Percentiles rank a stretch among this genome's conserved stretches.
phyloP scores from a whole-genome alignment of 2,888 invertebrate genomes.

The Mesoligia furuncula region DNA sequence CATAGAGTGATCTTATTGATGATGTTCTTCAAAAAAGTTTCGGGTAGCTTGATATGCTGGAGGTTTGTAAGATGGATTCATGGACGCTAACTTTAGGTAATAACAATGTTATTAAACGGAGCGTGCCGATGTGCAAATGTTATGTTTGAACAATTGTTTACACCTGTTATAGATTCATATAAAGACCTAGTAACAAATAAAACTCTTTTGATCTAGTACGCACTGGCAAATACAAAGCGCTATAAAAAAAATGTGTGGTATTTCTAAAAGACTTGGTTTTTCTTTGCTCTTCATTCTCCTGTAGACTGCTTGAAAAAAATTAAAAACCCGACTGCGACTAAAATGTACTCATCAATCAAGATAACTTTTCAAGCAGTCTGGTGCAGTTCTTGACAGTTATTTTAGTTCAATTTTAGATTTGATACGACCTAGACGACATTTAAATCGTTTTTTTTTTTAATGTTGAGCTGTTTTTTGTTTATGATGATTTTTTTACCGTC shows the following conservation, averaged over 20 bases:
- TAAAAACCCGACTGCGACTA: not conserved
- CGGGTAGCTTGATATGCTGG: too few species aligned
- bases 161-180: not conserved
- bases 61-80: not conserved
- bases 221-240: not conserved
- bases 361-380: too few species aligned
- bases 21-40: too few species aligned
- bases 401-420: too few species aligned
- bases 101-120: constrained; percentile 13
- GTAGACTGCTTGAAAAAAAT: not conserved
- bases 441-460: too few species aligned
- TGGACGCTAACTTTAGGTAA: not conserved
- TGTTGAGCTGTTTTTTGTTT: too few species aligned
- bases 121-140: constrained; percentile 33
- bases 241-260: not conserved
- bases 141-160: constrained; percentile 50
- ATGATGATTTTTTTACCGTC: too few species aligned
- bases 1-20: not conserved
- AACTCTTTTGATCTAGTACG: not conserved
- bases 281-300: not conserved
- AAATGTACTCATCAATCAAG: not conserved
- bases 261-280: too few species aligned
- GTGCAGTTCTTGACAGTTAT: too few species aligned
- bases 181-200: not conserved
- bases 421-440: too few species aligned